Base-by-base conservation (phyloP, 2,888 invertebrate species). In the Parnassius orleans region DNA sequence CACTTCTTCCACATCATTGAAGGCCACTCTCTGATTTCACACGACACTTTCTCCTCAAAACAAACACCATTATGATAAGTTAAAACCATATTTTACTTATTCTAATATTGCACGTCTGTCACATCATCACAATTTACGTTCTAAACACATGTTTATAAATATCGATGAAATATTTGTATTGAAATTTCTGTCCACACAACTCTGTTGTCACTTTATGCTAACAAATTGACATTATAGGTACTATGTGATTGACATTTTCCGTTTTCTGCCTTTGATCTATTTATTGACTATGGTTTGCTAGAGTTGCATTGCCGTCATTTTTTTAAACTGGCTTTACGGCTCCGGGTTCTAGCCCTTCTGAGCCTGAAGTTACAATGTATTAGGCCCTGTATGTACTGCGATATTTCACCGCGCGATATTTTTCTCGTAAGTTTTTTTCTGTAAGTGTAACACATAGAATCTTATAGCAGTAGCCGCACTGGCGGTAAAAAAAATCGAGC, bases 1-100 rank as follows among this genome's bases (percentile, higher is more conserved):
- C 86, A 84, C 88, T 87, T 89, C 89, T 87, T 90, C 90, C 90
- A 90, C 90, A 89, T 90, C 58, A 63, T 57, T 63, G 89, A 87
- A 89, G 88, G 87, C 84, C 77, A 88, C 82, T 84, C 84, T 82
- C 75, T 74, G 86, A 87, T 87, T 87, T 89, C 88, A 87, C 79
- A 79, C 81, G 86, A 87, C 86, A 90, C 90, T 90, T 90, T 90
- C 90, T 90, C 90, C 85, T 86, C 77, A 71, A 76, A 78, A 76
- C 74, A 71, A 75, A 75, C 75, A 75, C 75, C 72, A 70, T 73
- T 74, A 73, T 72, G 67, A 65, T 69, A 70, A 68, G 70, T 76
- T 65, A 74, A 69, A 63, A 74, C 69, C 86, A 86, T 87, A 74
- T 72, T 80, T 75, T 69, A 70, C 67, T 69, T 67, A 68, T 68